phyloP scores from a whole-genome alignment of 2,888 invertebrate genomes.

The Prosopocoilus inquinatus region DNA sequence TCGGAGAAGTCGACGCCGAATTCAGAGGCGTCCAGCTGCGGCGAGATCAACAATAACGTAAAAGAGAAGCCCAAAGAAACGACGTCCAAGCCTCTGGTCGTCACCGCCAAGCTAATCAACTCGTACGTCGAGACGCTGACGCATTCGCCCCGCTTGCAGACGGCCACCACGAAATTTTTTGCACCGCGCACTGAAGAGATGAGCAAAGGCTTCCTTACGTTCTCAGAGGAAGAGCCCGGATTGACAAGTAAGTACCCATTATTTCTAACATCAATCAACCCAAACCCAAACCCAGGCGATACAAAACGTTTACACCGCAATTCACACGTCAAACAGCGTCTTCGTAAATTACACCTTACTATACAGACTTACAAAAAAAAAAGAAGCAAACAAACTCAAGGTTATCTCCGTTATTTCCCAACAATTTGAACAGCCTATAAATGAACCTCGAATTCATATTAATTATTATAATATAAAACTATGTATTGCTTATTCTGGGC shows the following conservation, averaged over 20 bases:
- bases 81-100: slow-evolving; percentile 34
- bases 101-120: slow-evolving; percentile 47
- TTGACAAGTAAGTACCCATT: slow-evolving; percentile 73
- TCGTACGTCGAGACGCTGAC: slow-evolving; percentile 22
- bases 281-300: background rate
- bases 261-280: background rate
- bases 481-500: too few relatives aligned
- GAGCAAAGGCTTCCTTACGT: slow-evolving; percentile 89
- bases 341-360: too few relatives aligned
- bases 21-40: slow-evolving; percentile 10
- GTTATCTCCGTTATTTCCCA: too few relatives aligned
- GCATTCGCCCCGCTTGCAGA: slow-evolving; percentile 55
- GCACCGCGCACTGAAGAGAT: slow-evolving; percentile 86
- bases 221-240: slow-evolving; percentile 79
- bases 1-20: slow-evolving; percentile 21
- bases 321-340: too few relatives aligned
- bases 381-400: too few relatives aligned
- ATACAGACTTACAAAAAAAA: too few relatives aligned
- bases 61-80: slow-evolving; percentile 4
- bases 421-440: too few relatives aligned
- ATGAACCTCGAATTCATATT: too few relatives aligned
- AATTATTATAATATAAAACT: too few relatives aligned
- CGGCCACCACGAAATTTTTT: slow-evolving; percentile 74
- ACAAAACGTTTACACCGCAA: background rate
- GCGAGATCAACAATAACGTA: slow-evolving; percentile 14